Percentiles rank a stretch among this genome's conserved stretches.
These are phyloP conservation scores for Lonchura striata DNA, from an alignment of 2,113 vertebrate genomes.

Conservation along the genomic window DNA sequence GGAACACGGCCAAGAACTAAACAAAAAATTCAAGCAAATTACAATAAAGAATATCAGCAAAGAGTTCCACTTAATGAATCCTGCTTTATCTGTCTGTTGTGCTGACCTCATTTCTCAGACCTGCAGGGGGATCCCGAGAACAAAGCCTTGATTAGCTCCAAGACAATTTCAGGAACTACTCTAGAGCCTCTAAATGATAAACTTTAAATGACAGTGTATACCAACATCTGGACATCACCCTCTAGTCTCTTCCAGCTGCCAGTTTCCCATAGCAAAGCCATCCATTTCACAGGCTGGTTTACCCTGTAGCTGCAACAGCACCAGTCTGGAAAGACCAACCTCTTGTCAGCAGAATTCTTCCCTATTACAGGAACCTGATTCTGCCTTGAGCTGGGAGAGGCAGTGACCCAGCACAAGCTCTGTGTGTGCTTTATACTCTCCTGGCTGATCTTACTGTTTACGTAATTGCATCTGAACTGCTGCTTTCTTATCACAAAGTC, in stretches of 20 bases:
- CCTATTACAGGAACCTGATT: constrained; percentile 52
- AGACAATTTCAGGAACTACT: background rate
- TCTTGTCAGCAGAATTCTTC: constrained; percentile 49
- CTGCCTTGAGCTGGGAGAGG: constrained; percentile 58
- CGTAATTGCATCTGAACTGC: constrained; percentile 74
- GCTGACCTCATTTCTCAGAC: background rate
- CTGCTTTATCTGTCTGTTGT: background rate
- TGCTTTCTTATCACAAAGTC: constrained; percentile 73
- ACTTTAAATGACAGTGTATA: background rate
- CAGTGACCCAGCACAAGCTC: constrained; percentile 57
- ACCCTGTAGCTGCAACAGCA: constrained; percentile 20
- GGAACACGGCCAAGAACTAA: constrained; percentile 16
- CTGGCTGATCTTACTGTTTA: constrained; percentile 76
- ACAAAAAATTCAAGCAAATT: constrained; percentile 10
- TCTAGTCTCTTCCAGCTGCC: background rate
- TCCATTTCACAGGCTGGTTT: background rate
- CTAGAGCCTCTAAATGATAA: background rate
- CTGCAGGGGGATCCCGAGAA: background rate
- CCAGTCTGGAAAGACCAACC: constrained; percentile 42
- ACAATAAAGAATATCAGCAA: background rate
- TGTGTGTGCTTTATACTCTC: constrained; percentile 73
- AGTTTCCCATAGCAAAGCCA: background rate
- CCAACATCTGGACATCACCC: background rate
- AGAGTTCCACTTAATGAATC: background rate
- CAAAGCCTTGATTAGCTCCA: background rate